Evolutionary conservation across 2,797 vertebrate genomes (phyloP).

Genomic region (Falco peregrinus): DNA sequence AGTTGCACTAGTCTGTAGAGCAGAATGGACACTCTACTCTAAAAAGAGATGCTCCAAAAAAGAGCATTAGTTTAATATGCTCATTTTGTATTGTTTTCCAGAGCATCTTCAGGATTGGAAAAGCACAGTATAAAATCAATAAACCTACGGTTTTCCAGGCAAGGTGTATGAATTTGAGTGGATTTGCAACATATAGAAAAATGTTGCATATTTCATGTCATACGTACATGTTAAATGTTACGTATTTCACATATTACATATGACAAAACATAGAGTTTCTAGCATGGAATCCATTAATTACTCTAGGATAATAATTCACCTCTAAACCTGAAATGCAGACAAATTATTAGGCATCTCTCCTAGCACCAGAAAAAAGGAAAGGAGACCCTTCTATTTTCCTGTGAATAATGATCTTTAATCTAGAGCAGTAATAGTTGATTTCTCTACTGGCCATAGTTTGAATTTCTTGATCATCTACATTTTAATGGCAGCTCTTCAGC

Average conservation of each 20-base stretch:
- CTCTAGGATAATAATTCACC: neutral
- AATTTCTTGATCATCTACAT: neutral
- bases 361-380: neutral
- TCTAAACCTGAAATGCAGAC: neutral
- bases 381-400: neutral
- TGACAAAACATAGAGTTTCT: neutral
- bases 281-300: neutral
- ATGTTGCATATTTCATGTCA: neutral
- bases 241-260: too few species aligned
- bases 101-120: neutral
- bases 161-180: neutral
- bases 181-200: neutral
- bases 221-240: too few species aligned
- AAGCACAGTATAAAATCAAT: neutral
- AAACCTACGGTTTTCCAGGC: fast-evolving
- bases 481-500: neutral
- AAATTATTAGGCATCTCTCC: neutral
- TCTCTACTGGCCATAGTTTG: neutral
- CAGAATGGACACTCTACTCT: neutral
- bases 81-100: neutral
- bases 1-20: neutral
- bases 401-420: neutral
- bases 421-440: neutral
- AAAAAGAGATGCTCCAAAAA: neutral
- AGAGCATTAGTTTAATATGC: neutral